Conservation (phyloP, 53 echinoderm and acorn worm species). For the Paelopatides confundens region DNA sequence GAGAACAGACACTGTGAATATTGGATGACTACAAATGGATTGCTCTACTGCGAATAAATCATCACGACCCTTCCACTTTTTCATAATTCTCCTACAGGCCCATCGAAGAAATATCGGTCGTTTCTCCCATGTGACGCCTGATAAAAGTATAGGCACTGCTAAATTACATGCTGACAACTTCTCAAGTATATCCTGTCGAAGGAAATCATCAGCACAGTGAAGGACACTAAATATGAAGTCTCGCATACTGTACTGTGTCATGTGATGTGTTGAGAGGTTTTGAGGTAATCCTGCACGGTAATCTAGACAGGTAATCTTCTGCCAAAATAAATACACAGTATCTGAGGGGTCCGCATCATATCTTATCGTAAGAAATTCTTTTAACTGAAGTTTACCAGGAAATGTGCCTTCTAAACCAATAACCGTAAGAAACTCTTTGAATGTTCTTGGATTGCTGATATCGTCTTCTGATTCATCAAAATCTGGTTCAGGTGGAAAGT, state of each 20-base stretch:
- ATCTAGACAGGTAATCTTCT: background rate
- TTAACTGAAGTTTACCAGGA: background rate
- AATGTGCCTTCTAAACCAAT: background rate
- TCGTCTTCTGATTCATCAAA: background rate
- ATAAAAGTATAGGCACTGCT: constrained; percentile 16
- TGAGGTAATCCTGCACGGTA: background rate
- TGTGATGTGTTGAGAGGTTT: background rate
- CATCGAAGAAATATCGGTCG: background rate
- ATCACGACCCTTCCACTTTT: background rate
- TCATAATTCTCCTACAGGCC: background rate
- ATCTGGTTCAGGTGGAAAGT: background rate
- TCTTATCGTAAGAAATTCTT: background rate
- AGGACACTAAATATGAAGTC: constrained; percentile 20
- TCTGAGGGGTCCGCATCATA: background rate
- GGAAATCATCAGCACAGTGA: constrained; percentile 16
- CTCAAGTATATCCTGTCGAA: constrained; percentile 32
- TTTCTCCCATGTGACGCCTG: background rate
- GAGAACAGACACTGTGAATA: constrained; percentile 21
- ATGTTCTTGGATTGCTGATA: background rate
- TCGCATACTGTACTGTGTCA: background rate
- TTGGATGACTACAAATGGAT: background rate
- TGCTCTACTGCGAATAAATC: constrained; percentile 1
- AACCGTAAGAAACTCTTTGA: background rate
- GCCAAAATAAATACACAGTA: background rate
- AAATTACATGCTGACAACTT: constrained; percentile 42